These are phyloP conservation scores for Trichogramma pretiosum DNA, from an alignment of 1,140 invertebrate species.

Conservation along the genomic window DNA sequence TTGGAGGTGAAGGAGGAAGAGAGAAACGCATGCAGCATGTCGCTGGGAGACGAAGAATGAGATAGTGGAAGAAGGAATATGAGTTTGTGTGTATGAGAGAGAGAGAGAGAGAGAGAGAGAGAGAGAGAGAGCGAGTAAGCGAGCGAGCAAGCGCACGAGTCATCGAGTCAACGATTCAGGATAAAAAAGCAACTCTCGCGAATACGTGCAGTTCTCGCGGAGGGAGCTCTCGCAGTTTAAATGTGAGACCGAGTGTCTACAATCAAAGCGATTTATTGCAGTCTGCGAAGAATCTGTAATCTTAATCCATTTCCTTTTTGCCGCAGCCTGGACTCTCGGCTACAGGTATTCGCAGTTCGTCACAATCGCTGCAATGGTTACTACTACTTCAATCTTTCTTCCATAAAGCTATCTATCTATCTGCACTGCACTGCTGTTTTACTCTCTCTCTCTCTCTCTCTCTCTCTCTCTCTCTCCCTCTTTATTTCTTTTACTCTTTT, in stretches of 20 bases:
- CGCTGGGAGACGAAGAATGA: neutral
- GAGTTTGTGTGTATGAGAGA: too few species aligned
- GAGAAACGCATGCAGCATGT: neutral
- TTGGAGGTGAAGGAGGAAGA: neutral
- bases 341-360: too few species aligned
- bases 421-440: slow-evolving; percentile 14
- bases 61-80: neutral
- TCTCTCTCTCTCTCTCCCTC: neutral
- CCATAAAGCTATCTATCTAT: slow-evolving; percentile 57
- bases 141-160: slow-evolving; percentile 2
- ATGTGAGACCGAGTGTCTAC: slow-evolving; percentile 4
- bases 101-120: neutral
- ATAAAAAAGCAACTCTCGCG: too few species aligned
- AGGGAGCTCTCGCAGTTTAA: too few species aligned
- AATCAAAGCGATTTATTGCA: slow-evolving; percentile 12
- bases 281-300: slow-evolving; percentile 12
- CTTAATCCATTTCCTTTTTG: slow-evolving; percentile 16
- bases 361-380: neutral
- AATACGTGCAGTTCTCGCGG: too few species aligned
- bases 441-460: neutral
- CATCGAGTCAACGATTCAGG: too few species aligned
- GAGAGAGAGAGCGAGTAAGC: neutral
- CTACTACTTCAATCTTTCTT: neutral
- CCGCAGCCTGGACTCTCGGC: neutral
- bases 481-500: too few species aligned